Conservation (phyloP, 2,113 vertebrate species). For the Zonotrichia leucophrys region DNA sequence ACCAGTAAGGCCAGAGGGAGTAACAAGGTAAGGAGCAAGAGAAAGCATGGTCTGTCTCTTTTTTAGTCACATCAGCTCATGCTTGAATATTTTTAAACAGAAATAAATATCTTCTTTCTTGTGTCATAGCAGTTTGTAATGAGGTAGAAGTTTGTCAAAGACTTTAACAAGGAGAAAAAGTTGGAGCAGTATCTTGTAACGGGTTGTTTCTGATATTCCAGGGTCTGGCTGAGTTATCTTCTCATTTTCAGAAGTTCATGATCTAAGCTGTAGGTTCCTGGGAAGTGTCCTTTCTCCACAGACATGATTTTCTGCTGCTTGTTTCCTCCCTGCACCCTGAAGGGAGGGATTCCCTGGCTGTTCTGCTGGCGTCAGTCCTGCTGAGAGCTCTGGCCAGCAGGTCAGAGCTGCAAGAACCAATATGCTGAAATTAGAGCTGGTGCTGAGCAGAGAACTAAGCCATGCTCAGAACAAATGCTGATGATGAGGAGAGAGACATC, state of each 20-base stretch:
- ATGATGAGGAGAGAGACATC: background rate
- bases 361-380: background rate
- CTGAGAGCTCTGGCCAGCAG: background rate
- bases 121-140: background rate
- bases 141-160: background rate
- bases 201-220: background rate
- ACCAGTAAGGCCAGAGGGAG: conserved; percentile 96
- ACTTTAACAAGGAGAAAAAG: background rate
- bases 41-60: background rate
- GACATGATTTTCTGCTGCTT: background rate
- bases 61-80: background rate
- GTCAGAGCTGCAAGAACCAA: background rate
- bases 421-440: background rate
- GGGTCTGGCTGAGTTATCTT: background rate
- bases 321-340: background rate
- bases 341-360: background rate
- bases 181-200: background rate
- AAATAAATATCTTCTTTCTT: background rate
- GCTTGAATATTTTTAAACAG: background rate
- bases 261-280: background rate
- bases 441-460: background rate
- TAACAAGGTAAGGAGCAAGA: conserved; percentile 86
- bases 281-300: background rate
- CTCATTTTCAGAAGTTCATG: background rate
- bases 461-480: background rate